Conservation (phyloP, 1,140 invertebrate genomes). For the Drosophila paulistorum region DNA sequence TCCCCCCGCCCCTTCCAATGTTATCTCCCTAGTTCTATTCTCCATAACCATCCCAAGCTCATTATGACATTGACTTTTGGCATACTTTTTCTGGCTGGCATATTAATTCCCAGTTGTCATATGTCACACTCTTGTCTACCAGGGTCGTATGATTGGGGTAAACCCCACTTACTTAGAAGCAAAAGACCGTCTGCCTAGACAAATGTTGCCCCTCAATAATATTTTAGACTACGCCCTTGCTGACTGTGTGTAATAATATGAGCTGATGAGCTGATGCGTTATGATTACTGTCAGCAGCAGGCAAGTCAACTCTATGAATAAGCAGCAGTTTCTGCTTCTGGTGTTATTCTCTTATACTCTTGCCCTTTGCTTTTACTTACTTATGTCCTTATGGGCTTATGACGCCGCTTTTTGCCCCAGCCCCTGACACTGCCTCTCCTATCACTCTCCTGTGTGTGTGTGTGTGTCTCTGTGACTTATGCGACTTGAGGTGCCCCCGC, state of each 20-base stretch:
- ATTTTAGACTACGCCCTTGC: conserved; percentile 6
- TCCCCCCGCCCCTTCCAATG: conserved; percentile 19
- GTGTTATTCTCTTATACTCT: neutral
- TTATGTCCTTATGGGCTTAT: conserved; percentile 52
- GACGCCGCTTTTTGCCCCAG: conserved; percentile 27
- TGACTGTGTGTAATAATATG: conserved; percentile 68
- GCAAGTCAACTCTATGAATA: conserved; percentile 64
- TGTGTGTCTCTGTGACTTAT: conserved; percentile 12
- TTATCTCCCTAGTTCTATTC: conserved; percentile 6
- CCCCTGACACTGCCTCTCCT: neutral
- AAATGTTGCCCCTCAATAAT: neutral
- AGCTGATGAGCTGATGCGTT: conserved; percentile 67
- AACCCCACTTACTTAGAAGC: neutral
- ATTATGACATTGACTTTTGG: conserved; percentile 61
- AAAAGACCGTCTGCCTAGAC: too few species aligned
- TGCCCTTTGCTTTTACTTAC: conserved; percentile 21
- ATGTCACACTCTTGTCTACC: conserved; percentile 50
- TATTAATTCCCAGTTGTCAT: conserved; percentile 79
- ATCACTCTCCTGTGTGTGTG: neutral
- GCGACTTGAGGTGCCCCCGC: conserved; percentile 68
- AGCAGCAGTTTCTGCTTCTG: conserved; percentile 42
- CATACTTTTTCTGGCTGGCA: conserved; percentile 29
- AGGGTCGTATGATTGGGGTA: neutral
- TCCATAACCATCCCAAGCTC: conserved; percentile 23
- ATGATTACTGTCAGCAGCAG: conserved; percentile 77